A percentile compares a stretch with the other conserved stretches of the same genome.
Conservation (phyloP, 1,140 invertebrate genomes). For the Nebria ingens region DNA sequence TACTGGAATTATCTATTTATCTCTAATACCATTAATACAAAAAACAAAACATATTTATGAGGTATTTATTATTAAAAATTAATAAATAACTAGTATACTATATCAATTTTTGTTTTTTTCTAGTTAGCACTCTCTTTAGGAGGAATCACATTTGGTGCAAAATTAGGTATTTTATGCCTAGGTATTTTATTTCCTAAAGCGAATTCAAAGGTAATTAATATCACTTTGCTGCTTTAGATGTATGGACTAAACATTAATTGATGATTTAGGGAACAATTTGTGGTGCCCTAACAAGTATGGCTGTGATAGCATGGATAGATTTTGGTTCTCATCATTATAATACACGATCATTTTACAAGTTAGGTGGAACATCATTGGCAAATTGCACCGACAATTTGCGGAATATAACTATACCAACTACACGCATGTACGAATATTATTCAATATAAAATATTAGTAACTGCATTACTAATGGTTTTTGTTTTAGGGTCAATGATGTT, state of each 20-base stretch:
- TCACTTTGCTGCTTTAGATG: slow-evolving; percentile 31
- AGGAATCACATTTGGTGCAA: slow-evolving; percentile 40
- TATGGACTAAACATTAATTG: not conserved
- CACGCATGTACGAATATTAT: not conserved
- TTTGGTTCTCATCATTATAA: not conserved
- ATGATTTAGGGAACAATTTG: not conserved
- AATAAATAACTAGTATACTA: not conserved
- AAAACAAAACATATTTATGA: slow-evolving; percentile 20
- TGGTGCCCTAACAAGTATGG: not conserved
- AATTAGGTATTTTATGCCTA: slow-evolving; percentile 41
- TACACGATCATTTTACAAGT: not conserved
- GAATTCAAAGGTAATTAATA: slow-evolving; percentile 39
- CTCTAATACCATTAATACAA: slow-evolving; percentile 36
- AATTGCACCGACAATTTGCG: not conserved
- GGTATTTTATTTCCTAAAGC: slow-evolving; percentile 42
- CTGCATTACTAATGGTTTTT: not conserved
- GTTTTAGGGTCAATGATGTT: not conserved
- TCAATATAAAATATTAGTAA: not conserved
- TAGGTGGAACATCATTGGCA: no score
- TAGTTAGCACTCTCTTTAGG: slow-evolving; percentile 28
- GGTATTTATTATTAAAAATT: slow-evolving; percentile 32
- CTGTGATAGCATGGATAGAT: not conserved
- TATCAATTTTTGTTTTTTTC: not conserved
- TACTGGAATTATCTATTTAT: slow-evolving; percentile 32
- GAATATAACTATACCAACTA: not conserved